Evolutionary conservation across 2,113 vertebrate genomes (phyloP).

Genomic region (Gorilla gorilla): DNA sequence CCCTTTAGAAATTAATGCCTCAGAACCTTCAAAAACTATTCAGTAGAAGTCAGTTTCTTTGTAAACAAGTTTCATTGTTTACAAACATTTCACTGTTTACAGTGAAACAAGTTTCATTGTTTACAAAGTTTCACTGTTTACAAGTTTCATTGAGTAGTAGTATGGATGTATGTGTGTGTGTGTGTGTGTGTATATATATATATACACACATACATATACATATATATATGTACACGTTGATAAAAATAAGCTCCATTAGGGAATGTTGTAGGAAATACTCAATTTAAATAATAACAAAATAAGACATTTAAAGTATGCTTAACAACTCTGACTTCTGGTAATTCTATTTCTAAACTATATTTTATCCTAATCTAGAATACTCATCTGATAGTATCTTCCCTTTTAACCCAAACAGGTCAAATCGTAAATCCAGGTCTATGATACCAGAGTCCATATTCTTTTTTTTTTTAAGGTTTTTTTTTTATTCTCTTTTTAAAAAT

Average conservation of each 20-base stretch:
- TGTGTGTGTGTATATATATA: too few relatives aligned
- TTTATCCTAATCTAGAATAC: background rate
- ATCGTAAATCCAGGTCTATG: background rate
- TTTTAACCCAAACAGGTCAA: background rate
- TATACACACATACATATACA: background rate
- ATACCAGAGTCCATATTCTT: background rate
- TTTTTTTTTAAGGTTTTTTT: too few relatives aligned
- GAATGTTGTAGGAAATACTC: background rate
- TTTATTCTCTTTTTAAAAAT: too few relatives aligned
- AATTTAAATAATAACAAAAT: background rate
- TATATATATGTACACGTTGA: background rate
- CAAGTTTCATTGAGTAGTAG: background rate
- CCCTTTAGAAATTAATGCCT: background rate
- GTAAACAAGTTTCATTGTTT: conserved; percentile 26
- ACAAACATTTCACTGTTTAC: conserved; percentile 11
- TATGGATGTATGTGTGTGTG: background rate
- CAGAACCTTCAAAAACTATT: background rate
- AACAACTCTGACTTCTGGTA: background rate
- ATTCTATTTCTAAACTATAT: background rate
- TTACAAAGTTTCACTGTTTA: conserved; percentile 42
- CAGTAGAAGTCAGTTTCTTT: background rate
- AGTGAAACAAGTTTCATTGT: conserved; percentile 20
- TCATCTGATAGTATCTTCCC: background rate
- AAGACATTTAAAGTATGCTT: background rate
- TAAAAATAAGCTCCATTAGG: background rate